phyloP scores from a whole-genome alignment of 2,888 invertebrate species.

The Amphipyra tragopoginis region DNA sequence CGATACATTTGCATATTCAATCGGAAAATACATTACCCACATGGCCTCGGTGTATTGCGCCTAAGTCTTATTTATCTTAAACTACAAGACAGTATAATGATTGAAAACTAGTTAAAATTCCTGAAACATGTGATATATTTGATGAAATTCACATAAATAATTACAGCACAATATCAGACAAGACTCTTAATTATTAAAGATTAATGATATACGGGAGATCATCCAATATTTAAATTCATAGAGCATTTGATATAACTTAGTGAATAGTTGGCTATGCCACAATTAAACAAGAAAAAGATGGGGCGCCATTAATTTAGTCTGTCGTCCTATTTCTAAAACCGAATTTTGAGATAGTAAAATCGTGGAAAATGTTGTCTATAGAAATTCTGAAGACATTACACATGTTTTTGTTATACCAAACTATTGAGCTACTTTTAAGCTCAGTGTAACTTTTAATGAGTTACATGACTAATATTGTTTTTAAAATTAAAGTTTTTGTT shows the following conservation, averaged over 20 bases:
- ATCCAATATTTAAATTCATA: constrained; percentile 42
- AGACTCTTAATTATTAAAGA: constrained; percentile 4
- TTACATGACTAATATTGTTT: no score
- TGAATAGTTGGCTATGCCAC: background rate
- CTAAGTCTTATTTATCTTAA: constrained; percentile 30
- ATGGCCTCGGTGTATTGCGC: constrained; percentile 6
- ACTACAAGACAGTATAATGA: constrained; percentile 8
- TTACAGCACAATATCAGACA: constrained; percentile 12
- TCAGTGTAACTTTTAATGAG: no score
- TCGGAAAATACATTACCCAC: constrained; percentile 1
- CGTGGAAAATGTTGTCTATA: no score
- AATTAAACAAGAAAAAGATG: no score
- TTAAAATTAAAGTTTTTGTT: no score
- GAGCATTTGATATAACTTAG: constrained; percentile 30
- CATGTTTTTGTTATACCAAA: no score
- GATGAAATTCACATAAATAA: constrained; percentile 26
- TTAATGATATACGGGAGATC: constrained; percentile 46
- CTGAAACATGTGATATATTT: background rate
- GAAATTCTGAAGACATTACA: no score
- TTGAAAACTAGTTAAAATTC: background rate
- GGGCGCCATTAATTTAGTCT: no score
- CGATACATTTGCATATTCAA: constrained; percentile 5
- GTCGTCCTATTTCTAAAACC: no score
- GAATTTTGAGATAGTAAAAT: no score
- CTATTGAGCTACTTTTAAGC: no score